Conservation (phyloP, 2,797 vertebrate species). For the Scolopax rusticola region DNA sequence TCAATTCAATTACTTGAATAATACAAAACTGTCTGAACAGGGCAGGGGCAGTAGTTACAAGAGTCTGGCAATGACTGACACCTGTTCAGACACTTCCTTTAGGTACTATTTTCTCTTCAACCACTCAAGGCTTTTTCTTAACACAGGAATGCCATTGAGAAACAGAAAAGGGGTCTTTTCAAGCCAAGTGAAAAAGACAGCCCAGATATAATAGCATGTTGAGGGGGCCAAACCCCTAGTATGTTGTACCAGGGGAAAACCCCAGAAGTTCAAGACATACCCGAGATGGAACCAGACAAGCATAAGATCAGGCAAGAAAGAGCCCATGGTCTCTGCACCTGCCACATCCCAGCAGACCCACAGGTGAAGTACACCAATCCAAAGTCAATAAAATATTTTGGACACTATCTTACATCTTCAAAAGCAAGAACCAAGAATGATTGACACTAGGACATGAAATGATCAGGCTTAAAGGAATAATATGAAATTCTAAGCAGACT, state of each 20-base stretch:
- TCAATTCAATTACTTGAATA: neutral
- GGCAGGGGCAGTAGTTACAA: neutral
- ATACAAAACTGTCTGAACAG: neutral
- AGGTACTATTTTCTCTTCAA: neutral
- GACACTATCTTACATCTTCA: neutral
- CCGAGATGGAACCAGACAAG: neutral
- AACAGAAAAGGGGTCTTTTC: neutral
- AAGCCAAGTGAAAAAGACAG: neutral
- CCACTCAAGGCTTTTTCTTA: neutral
- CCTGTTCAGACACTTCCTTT: neutral
- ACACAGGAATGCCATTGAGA: accelerated
- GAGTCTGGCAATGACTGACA: neutral
- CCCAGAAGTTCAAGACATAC: neutral
- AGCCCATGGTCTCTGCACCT: neutral
- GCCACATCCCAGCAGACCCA: neutral
- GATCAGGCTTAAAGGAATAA: neutral
- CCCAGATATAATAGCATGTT: neutral
- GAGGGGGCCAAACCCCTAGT: neutral
- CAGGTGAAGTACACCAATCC: neutral
- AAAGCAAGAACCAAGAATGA: neutral
- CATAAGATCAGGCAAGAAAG: neutral
- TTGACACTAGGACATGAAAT: neutral
- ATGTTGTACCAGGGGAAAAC: neutral
- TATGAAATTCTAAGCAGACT: neutral
- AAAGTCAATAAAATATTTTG: neutral